Percentiles rank a stretch among this genome's conserved stretches.
phyloP scores from a whole-genome alignment of 1,140 invertebrate genomes.

The Venustaconcha ellipsiformis region DNA sequence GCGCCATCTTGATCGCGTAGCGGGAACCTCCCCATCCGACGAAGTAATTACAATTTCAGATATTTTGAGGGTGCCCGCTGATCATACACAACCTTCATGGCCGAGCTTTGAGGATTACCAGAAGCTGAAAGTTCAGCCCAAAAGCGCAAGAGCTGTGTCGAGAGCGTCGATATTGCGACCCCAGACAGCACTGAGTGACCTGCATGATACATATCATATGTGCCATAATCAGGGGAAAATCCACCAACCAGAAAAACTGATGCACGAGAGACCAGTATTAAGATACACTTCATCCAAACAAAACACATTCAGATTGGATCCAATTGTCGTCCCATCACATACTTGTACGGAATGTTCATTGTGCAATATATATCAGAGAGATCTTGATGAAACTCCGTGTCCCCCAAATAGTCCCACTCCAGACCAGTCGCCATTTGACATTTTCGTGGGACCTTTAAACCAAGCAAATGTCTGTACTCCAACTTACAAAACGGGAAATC shows the following conservation, averaged over 20 bases:
- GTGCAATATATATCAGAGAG: constrained; percentile 32
- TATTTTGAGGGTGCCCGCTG: constrained; percentile 12
- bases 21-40: constrained; percentile 10
- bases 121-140: constrained; percentile 11
- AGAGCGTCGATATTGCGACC: constrained; percentile 9
- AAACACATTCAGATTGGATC: constrained; percentile 28
- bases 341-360: constrained; percentile 43
- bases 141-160: constrained; percentile 1
- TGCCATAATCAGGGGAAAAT: constrained; percentile 3
- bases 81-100: constrained; percentile 11
- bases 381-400: constrained; percentile 23
- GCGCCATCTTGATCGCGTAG: constrained; percentile 12
- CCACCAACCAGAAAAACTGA: neutral
- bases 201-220: constrained; percentile 1
- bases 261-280: constrained; percentile 19
- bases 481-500: no score
- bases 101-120: constrained; percentile 30
- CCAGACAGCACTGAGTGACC: constrained; percentile 1
- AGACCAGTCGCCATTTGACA: neutral
- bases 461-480: no score
- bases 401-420: constrained; percentile 45
- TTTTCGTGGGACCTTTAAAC: no score
- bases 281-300: constrained; percentile 35
- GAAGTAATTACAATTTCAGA: constrained; percentile 25
- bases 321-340: constrained; percentile 46